Base-by-base conservation (phyloP, 2,113 vertebrate species). In the Callipepla californica region DNA sequence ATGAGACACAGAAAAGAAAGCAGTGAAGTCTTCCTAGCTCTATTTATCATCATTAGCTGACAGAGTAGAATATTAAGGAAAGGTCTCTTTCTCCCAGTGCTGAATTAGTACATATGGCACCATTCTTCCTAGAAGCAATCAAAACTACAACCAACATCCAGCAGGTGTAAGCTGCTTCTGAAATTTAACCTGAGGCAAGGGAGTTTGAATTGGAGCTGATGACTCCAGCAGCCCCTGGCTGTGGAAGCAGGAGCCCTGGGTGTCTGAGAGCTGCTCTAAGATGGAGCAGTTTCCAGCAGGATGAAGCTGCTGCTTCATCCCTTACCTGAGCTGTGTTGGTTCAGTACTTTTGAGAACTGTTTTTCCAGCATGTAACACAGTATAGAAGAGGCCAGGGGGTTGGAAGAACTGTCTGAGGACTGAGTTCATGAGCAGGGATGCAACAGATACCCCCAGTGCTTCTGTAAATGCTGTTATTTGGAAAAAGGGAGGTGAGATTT, bases 41-140 rank as follows among this genome's bases (percentile, higher is more conserved):
- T 47, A 17, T 32, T 21, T 89, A 26, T 51, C 32, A 44, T 59
- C 40, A 47, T 28, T 42, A 65, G 47, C 38, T 44, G 42, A 20
- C 9, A 53, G 34, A 77, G 14, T 10, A 69, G 36, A 44, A 28
- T 7, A 13, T 20, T 30, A 13, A 32, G 59, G 40, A 23, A 21
- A 17, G 13, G 19, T 36, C 38, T 77, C 18, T 53, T 55, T 57
- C 9, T 13, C 30, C 11, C 0, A 0, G 22, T 47, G 34, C 28
- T 28, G 55, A 30, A 4, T 50, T 15, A 32, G 47, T 3, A 10
- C 22, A 42, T 38, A 50, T 28, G n/a, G 51, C 51, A 62, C 66
- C 6, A 11, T 58, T 45, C 40, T 18, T 50, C 38, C n/a, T 22
- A 70, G 47, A 30, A 67, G 38, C 20, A 40, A 53, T 40, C 32